phyloP scores from a whole-genome alignment of 2,113 vertebrate species.

The Fregata magnificens region DNA sequence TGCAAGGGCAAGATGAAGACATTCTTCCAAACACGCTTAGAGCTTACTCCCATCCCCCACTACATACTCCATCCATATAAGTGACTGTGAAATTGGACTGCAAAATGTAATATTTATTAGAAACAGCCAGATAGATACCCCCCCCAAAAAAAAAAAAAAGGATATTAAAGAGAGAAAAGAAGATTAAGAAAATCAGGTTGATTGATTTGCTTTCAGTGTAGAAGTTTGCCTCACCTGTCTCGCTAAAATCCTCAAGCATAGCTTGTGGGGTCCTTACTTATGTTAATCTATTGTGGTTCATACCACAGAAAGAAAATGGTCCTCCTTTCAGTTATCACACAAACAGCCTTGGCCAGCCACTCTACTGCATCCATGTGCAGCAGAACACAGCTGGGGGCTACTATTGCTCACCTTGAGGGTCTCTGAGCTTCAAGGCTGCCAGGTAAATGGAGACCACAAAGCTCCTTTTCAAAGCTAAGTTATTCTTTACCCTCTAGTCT shows the following conservation, averaged over 20 bases:
- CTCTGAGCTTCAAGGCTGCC: background rate
- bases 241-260: background rate
- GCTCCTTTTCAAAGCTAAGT: background rate
- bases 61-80: background rate
- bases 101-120: background rate
- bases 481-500: background rate
- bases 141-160: fast-evolving
- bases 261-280: background rate
- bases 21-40: background rate
- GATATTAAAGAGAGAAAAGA: background rate
- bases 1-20: background rate
- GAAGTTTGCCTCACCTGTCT: background rate
- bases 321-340: background rate
- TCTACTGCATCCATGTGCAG: background rate
- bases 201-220: background rate
- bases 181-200: background rate
- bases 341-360: background rate
- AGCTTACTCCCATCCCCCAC: background rate
- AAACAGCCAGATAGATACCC: background rate
- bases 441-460: background rate
- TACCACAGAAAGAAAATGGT: background rate
- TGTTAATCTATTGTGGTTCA: background rate
- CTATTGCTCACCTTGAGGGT: background rate
- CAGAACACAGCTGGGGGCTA: background rate
- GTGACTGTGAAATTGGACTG: background rate